Conservation (phyloP, 2,888 invertebrate genomes). For the Agrypnus murinus region DNA sequence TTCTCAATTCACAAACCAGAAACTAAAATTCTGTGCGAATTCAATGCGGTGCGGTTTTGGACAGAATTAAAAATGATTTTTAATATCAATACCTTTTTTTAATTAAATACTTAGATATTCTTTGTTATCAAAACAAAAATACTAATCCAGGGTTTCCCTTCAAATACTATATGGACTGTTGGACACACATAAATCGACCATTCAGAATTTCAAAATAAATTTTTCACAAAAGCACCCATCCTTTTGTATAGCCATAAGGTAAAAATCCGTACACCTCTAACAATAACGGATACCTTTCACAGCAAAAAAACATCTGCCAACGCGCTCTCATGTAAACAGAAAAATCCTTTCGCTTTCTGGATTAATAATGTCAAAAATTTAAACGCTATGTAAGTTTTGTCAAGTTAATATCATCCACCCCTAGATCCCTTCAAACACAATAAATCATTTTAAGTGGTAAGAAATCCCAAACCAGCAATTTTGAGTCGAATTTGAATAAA, state of each 20-base stretch:
- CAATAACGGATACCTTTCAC: constrained; percentile 39
- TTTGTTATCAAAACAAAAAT: neutral
- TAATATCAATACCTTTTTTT: neutral
- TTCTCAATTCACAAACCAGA: constrained; percentile 54
- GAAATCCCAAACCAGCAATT: constrained; percentile 50
- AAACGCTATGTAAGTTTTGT: constrained; percentile 33
- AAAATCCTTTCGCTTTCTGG: constrained; percentile 34
- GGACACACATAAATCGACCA: constrained; percentile 42
- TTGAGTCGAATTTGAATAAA: constrained; percentile 52
- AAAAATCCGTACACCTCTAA: constrained; percentile 47
- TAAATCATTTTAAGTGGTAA: constrained; percentile 51
- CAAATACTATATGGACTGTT: constrained; percentile 39
- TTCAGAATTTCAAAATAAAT: constrained; percentile 47
- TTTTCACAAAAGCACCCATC: constrained; percentile 44
- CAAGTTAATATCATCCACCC: constrained; percentile 37
- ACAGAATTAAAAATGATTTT: neutral
- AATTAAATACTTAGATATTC: too few relatives aligned
- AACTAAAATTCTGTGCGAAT: constrained; percentile 28
- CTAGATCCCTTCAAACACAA: constrained; percentile 31
- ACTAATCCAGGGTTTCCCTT: neutral
- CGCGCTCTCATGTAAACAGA: constrained; percentile 39
- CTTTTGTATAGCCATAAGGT: constrained; percentile 43
- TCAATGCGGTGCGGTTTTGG: constrained; percentile 12
- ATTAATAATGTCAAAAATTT: constrained; percentile 36
- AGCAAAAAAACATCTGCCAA: constrained; percentile 46